Conservation (phyloP, 2,888 invertebrate species). For the Brachyptera putata region DNA sequence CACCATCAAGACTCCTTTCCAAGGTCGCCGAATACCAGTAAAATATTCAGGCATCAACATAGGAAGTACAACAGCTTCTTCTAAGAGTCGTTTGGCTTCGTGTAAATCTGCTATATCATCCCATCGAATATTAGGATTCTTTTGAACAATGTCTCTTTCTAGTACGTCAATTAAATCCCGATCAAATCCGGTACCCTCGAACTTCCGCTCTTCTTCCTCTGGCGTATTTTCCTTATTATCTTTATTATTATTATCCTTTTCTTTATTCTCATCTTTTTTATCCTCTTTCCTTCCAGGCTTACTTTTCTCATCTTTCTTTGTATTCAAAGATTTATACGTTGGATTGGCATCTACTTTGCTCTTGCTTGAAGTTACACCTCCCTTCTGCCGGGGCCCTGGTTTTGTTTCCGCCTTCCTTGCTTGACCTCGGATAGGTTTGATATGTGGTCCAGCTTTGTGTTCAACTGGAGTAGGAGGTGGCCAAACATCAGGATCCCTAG, state of each 20-base stretch:
- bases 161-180: slow-evolving; percentile 89
- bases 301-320: slow-evolving; percentile 21
- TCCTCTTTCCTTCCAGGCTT: slow-evolving; percentile 32
- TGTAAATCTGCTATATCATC: slow-evolving; percentile 68
- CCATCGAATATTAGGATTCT: slow-evolving; percentile 80
- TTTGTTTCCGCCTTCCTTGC: slow-evolving; percentile 23
- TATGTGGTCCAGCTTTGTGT: slow-evolving; percentile 48
- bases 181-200: slow-evolving; percentile 80
- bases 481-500: slow-evolving; percentile 81
- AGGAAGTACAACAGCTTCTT: slow-evolving; percentile 84
- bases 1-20: slow-evolving; percentile 68
- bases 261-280: slow-evolving; percentile 36
- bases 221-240: slow-evolving; percentile 36
- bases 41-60: slow-evolving; percentile 86
- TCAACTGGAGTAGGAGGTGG: slow-evolving; percentile 76
- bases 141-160: slow-evolving; percentile 66
- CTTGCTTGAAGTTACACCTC: slow-evolving; percentile 15
- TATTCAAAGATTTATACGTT: slow-evolving; percentile 9
- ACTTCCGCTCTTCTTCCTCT: slow-evolving; percentile 71
- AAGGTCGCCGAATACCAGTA: slow-evolving; percentile 78
- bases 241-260: slow-evolving; percentile 41
- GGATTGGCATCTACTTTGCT: slow-evolving; percentile 19
- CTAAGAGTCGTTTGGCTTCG: slow-evolving; percentile 70
- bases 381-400: slow-evolving; percentile 15
- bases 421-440: slow-evolving; percentile 28